These are phyloP conservation scores for Anolis carolinensis DNA, from an alignment of 2,113 vertebrate species.

Conservation along the genomic window DNA sequence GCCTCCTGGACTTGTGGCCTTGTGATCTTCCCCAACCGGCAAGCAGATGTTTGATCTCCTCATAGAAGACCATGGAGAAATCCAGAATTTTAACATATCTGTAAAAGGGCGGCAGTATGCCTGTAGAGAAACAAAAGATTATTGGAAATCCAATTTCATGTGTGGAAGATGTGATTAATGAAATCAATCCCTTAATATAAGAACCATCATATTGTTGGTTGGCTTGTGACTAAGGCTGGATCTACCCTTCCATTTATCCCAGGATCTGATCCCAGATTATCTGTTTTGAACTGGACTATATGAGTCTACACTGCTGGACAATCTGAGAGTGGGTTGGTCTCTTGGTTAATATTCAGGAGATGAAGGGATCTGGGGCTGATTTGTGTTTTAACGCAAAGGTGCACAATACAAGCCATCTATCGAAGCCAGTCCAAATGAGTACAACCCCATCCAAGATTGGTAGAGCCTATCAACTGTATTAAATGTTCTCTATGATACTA, in stretches of 20 bases:
- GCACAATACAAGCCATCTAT: not conserved
- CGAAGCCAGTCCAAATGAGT: not conserved
- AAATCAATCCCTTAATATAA: not conserved
- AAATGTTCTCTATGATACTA: too few relatives aligned
- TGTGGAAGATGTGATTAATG: not conserved
- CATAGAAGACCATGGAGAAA: not conserved
- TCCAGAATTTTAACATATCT: not conserved
- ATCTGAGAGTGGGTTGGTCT: too few relatives aligned
- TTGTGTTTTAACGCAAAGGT: not conserved
- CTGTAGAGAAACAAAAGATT: not conserved
- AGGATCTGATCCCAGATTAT: too few relatives aligned
- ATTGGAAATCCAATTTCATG: not conserved
- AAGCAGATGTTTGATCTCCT: too few relatives aligned
- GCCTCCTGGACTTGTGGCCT: too few relatives aligned
- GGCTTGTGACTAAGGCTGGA: too few relatives aligned
- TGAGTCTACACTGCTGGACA: too few relatives aligned
- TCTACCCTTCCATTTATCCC: too few relatives aligned
- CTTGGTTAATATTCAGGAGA: not conserved
- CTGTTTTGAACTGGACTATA: too few relatives aligned
- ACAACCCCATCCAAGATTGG: not conserved
- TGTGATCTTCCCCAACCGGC: too few relatives aligned
- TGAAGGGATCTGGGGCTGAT: not conserved
- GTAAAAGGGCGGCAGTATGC: not conserved
- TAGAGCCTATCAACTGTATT: too few relatives aligned
- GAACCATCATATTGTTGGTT: too few relatives aligned